Evolutionary conservation across 2,888 invertebrate species (phyloP), one percentile per base, ranked within the genome.

Genomic region (Torymus auratus): DNA sequence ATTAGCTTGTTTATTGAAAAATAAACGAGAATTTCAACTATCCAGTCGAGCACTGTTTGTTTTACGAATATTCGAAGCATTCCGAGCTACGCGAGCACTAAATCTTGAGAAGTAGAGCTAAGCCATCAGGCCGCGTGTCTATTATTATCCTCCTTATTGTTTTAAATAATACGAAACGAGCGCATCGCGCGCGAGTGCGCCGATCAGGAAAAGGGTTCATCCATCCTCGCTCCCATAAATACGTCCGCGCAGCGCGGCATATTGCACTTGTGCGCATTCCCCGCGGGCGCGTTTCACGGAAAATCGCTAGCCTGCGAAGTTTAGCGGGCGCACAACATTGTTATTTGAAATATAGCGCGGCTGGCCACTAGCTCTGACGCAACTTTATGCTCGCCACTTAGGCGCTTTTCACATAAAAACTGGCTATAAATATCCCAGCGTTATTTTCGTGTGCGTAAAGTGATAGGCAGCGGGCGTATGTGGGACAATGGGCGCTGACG

Each of bases 371-470:
- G 41, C 73, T 81, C 70, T 76, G 83, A 77, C 87, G 85, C 85
- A 87, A 87, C 62, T 86, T 86, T 84, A 86, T 81, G 85, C 82
- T 82, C 80, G 84, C 83, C 87, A 86, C 85, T 86, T 85, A 83
- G 84, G 78, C 82, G 10, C 41, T 52, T 86, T 84, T 81, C 85
- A 77, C 86, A 83, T 86, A 86, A 85, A 87, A 87, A 86, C 83
- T 80, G 73, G 79, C 86, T 86, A 86, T 86, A 86, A 87, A 87
- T 87, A 87, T 78, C 67, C 74, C 68, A 50, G 82, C 83, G 85
- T 84, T 87, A 87, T 86, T 87, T 87, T 86, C 84, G 85, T 83
- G 81, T 56, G 64, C 69, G 65, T 65, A 76, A 85, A 85, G 83
- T 84, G 83, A 84, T 83, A 83, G 60, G 69, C 79, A 52, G 41